Conservation (phyloP, 2,113 vertebrate species). For the Rhagologus leucostigma region DNA sequence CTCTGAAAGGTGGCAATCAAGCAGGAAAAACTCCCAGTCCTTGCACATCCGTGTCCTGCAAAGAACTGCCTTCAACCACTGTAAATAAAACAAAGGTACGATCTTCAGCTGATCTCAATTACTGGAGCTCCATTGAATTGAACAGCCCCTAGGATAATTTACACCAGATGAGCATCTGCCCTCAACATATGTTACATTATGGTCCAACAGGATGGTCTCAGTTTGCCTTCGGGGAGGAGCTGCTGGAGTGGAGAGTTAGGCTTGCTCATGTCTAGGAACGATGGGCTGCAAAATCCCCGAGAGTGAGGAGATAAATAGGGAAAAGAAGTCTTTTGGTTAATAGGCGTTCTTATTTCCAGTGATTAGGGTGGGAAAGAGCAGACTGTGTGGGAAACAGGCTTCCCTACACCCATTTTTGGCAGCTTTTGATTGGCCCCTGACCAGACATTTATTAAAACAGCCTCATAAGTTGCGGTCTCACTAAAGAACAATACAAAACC, state of each 20-base stretch:
- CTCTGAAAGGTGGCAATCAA: background rate
- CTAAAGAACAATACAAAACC: constrained; percentile 80
- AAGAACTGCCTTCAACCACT: background rate
- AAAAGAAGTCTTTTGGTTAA: constrained; percentile 22
- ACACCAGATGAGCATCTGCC: constrained; percentile 18
- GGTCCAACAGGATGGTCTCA: background rate
- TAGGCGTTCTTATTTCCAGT: constrained; percentile 54
- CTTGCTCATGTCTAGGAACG: background rate
- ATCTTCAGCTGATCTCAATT: background rate
- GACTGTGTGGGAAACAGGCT: constrained; percentile 76
- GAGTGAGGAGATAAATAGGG: constrained; percentile 49
- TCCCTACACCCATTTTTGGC: constrained; percentile 72
- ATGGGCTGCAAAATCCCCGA: background rate
- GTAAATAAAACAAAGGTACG: background rate
- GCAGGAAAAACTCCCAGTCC: background rate
- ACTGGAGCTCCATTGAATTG: background rate
- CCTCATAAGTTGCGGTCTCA: constrained; percentile 72
- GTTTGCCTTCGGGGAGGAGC: background rate
- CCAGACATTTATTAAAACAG: constrained; percentile 80
- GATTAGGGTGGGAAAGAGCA: constrained; percentile 69
- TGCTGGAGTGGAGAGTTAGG: background rate
- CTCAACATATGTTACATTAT: constrained; percentile 4
- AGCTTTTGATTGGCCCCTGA: constrained; percentile 70
- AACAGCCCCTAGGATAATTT: background rate
- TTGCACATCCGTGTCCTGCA: background rate